These are phyloP conservation scores for Helicoverpa assulta DNA, from an alignment of 2,888 invertebrate species.

Conservation along the genomic window DNA sequence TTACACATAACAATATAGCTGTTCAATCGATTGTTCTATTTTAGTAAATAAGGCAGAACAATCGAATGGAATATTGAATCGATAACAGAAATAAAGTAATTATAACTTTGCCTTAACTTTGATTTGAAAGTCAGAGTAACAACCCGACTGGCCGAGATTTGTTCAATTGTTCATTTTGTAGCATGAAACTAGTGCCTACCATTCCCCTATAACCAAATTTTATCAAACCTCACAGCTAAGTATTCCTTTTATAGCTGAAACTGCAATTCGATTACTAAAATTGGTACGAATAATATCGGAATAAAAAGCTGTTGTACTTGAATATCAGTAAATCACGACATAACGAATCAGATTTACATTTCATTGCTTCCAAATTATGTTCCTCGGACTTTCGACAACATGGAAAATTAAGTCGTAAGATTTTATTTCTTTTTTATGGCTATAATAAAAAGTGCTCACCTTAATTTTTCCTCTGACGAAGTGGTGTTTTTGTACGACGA, in stretches of 20 bases:
- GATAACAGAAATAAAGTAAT: conserved; percentile 36
- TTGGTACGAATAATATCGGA: no score
- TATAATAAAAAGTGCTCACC: conserved; percentile 66
- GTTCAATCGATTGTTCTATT: neutral
- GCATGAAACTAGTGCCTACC: conserved; percentile 3
- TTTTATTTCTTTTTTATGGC: conserved; percentile 40
- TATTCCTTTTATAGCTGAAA: no score
- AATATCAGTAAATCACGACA: neutral
- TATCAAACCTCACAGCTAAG: no score
- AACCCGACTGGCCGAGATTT: neutral
- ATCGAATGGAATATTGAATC: conserved; percentile 6
- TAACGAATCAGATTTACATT: conserved; percentile 18
- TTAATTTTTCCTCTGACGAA: conserved; percentile 83
- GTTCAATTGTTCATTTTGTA: conserved; percentile 11
- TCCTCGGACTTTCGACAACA: conserved; percentile 1
- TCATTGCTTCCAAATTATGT: conserved; percentile 15
- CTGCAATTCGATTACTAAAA: no score
- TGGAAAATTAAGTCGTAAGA: conserved; percentile 32
- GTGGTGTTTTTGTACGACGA: conserved; percentile 84
- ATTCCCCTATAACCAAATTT: neutral
- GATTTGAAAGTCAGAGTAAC: conserved; percentile 18
- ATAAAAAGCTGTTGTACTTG: neutral
- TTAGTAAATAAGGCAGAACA: conserved; percentile 1
- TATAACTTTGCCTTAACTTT: conserved; percentile 19
- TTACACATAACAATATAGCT: neutral